Percentiles rank a stretch among this genome's conserved stretches.
phyloP scores from a whole-genome alignment of 2,113 vertebrate genomes.

The Cebus imitator region DNA sequence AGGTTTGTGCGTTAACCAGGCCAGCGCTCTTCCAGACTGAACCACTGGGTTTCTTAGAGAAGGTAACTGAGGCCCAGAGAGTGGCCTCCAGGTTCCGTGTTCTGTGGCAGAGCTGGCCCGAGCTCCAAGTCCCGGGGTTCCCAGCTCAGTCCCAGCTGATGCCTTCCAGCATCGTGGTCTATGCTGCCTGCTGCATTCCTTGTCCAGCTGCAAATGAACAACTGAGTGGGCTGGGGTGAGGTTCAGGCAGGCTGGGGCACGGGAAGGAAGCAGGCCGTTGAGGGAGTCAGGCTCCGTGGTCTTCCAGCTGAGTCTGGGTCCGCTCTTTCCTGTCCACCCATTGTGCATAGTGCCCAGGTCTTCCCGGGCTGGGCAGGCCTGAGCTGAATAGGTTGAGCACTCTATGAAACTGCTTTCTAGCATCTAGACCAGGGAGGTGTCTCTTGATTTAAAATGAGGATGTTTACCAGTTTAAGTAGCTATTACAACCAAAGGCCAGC shows the following conservation, averaged over 20 bases:
- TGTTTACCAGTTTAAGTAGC: background rate
- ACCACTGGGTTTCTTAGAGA: background rate
- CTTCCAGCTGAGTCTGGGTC: background rate
- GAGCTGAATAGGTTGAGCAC: background rate
- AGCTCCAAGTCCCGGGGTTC: background rate
- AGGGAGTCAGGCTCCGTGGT: background rate
- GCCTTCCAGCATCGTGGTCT: background rate
- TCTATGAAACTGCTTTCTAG: constrained; percentile 25
- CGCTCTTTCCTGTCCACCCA: background rate
- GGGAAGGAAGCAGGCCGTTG: background rate
- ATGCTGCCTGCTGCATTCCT: background rate
- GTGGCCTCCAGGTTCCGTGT: background rate
- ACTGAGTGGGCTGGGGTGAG: background rate
- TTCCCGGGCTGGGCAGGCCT: background rate
- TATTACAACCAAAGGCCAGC: background rate
- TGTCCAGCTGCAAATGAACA: background rate
- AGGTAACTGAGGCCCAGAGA: background rate
- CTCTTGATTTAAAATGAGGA: constrained; percentile 39
- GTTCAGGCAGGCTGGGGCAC: background rate
- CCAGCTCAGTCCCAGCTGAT: background rate
- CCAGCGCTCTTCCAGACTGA: background rate
- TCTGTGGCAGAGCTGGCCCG: background rate
- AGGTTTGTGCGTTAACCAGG: background rate
- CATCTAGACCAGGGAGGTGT: background rate
- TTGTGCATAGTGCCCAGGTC: too few relatives aligned